These are phyloP conservation scores for Anoplopoma fimbria DNA, from an alignment of 2,113 vertebrate species.

Conservation along the genomic window DNA sequence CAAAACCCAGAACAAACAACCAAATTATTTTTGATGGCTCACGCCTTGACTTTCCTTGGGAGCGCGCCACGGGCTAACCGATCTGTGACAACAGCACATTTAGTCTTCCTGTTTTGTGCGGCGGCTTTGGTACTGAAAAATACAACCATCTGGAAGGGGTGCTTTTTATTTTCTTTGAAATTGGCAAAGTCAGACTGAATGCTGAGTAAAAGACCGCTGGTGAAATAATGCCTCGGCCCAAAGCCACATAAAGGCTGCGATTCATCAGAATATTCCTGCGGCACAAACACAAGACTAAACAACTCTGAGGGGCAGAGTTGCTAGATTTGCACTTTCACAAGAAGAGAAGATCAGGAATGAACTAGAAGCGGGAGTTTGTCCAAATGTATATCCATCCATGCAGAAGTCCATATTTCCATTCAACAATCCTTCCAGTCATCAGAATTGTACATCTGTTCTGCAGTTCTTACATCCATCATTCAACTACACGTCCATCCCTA, in stretches of 20 bases:
- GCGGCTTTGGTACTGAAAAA: conserved; percentile 36
- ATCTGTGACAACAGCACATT: conserved; percentile 24
- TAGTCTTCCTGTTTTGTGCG: conserved; percentile 48
- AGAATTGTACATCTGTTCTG: background rate
- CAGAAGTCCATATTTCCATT: background rate
- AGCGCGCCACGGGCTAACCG: conserved; percentile 29
- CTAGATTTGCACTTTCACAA: conserved; percentile 14
- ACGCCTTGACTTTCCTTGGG: conserved; percentile 37
- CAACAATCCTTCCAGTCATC: background rate
- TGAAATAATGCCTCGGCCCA: conserved; percentile 1
- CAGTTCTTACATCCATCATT: background rate
- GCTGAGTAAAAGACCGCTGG: background rate
- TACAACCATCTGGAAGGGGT: conserved; percentile 57
- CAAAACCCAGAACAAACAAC: conserved; percentile 16
- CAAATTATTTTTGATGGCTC: conserved; percentile 42
- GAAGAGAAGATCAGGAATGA: background rate
- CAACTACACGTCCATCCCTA: background rate
- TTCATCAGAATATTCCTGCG: background rate
- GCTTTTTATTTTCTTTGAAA: conserved; percentile 48
- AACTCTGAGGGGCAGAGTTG: background rate
- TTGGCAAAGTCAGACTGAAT: conserved; percentile 8
- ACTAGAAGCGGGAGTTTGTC: background rate
- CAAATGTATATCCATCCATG: background rate
- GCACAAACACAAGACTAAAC: conserved; percentile 25
- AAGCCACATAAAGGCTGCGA: conserved; percentile 45